Percentiles rank a stretch among this genome's conserved stretches.
phyloP scores from a whole-genome alignment of 1,140 invertebrate genomes.

The Heliconius melpomene region DNA sequence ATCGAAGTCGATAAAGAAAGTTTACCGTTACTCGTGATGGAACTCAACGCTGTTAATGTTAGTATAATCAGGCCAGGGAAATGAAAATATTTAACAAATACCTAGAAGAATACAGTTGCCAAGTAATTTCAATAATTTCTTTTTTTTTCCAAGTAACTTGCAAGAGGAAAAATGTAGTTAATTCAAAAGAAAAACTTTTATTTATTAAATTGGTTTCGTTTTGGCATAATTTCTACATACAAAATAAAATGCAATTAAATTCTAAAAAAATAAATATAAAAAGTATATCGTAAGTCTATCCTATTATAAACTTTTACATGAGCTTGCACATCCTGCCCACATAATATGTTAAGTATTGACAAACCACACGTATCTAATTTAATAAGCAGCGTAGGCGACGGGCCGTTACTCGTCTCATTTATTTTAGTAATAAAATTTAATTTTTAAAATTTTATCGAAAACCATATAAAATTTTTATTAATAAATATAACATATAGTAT shows the following conservation, averaged over 20 bases:
- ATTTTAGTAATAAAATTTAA: background rate
- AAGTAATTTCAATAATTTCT: too few species aligned
- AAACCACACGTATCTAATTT: conserved; percentile 11
- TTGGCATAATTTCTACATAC: background rate
- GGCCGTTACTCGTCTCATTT: background rate
- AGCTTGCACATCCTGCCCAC: background rate
- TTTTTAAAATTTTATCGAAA: background rate
- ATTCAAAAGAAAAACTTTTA: too few species aligned
- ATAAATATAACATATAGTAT: too few species aligned
- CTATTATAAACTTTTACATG: background rate
- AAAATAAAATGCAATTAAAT: background rate
- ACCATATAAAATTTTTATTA: background rate
- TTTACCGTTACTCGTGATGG: too few species aligned
- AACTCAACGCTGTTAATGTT: too few species aligned
- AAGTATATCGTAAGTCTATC: background rate
- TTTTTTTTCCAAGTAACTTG: too few species aligned
- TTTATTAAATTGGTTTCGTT: background rate
- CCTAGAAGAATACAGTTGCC: too few species aligned
- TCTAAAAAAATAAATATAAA: background rate
- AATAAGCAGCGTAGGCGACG: background rate
- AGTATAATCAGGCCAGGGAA: too few species aligned
- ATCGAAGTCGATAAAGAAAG: too few species aligned
- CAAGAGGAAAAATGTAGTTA: too few species aligned
- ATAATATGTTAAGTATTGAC: background rate
- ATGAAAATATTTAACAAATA: too few species aligned